Conservation (phyloP, 2,113 vertebrate genomes). For the Desmodus rotundus region DNA sequence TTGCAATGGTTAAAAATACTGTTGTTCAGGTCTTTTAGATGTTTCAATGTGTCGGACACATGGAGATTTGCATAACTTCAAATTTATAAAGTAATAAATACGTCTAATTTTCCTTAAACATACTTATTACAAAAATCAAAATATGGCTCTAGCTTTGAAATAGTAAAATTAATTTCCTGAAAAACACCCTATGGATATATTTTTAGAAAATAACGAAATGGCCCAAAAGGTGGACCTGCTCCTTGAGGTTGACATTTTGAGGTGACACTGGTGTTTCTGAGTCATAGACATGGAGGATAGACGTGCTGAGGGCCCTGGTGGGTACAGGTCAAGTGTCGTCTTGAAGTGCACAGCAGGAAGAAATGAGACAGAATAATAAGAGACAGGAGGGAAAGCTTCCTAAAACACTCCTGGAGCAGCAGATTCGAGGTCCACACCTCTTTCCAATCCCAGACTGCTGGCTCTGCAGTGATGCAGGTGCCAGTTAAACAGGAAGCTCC, state of each 20-base stretch:
- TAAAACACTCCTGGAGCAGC: background rate
- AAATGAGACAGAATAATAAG: background rate
- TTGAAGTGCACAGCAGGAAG: rapidly evolving
- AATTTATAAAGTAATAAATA: background rate
- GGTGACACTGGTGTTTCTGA: too few relatives aligned
- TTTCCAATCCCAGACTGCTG: too few relatives aligned
- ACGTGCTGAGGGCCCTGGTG: rapidly evolving
- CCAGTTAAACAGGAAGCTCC: background rate
- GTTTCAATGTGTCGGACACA: background rate
- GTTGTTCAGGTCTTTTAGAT: background rate
- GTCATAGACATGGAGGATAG: rapidly evolving
- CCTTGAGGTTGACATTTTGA: rapidly evolving
- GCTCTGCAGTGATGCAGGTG: background rate
- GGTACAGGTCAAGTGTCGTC: background rate
- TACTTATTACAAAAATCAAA: background rate
- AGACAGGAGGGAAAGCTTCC: rapidly evolving
- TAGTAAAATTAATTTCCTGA: background rate
- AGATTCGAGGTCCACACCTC: background rate
- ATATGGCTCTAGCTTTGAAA: background rate
- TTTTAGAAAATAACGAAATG: background rate
- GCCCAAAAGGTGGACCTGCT: background rate
- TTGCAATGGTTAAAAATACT: background rate
- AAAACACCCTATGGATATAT: too few relatives aligned
- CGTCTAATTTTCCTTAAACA: background rate
- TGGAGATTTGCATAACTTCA: background rate